Evolutionary conservation across 2,797 vertebrate genomes (phyloP), one percentile per base, ranked within the genome.

Genomic region (Chaenodraco wilsoni): DNA sequence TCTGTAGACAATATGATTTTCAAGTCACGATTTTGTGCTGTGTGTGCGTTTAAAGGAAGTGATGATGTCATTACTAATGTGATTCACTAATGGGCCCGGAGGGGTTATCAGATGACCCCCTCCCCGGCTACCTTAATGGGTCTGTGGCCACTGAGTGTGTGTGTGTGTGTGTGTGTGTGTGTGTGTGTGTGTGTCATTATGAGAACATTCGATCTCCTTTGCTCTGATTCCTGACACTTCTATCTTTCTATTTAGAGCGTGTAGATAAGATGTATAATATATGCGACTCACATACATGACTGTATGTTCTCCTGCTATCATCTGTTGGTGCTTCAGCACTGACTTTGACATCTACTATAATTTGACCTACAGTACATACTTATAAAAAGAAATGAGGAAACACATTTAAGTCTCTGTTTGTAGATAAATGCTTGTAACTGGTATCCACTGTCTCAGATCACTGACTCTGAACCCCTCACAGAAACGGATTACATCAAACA

Each of bases 1-100:
- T 37, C 33, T 27, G 27, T 27, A 27, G 27, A 5, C 27, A 27
- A 27, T 40, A 51, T 12, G 0, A 41, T 54, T 65, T 37, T 67
- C 2, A 43, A 48, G 33, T 62, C 37, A 65, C 8, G 1, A 16
- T 6, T 69, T 5, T 57, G 5, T 56, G 16, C 5, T 65, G 46
- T 49, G 46, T 43, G 69, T 21, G 59, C 40, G 45, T 7, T 78
- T 65, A 68, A 40, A 68, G 63, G 66, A 69, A 76, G 73, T 72
- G 84, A 83, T 91, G 91, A 92, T 86, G 88, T 91, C 88, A 90
- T 87, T 78, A 74, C 67, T 85, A 71, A 78, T 84, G 80, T 72
- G 79, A 82, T 76, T 76, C 46, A 72, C 81, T 88, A 84, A 91
- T 87, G 84, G 85, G 73, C 78, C 85, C 91, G 75, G 27, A 68